phyloP scores from a whole-genome alignment of 1,140 invertebrate species.

The Drosophila mauritiana region DNA sequence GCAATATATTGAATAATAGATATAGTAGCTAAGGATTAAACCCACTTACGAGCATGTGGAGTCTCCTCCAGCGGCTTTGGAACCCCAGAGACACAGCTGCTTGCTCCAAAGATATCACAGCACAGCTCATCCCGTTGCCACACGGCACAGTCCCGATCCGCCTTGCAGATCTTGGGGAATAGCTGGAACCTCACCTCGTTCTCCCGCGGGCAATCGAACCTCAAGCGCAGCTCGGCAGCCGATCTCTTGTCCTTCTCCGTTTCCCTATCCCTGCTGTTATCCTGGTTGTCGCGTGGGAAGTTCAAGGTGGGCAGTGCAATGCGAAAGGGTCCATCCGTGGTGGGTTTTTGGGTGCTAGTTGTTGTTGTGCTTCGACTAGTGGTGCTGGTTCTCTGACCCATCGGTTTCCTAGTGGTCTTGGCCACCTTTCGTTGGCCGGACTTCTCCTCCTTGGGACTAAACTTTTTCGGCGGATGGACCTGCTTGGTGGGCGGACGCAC shows the following conservation, averaged over 20 bases:
- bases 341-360: slow-evolving; percentile 34
- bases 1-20: neutral
- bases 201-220: slow-evolving; percentile 86
- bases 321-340: slow-evolving; percentile 74
- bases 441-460: slow-evolving; percentile 84
- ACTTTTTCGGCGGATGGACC: slow-evolving; percentile 85
- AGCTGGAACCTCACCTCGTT: slow-evolving; percentile 85
- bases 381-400: slow-evolving; percentile 9
- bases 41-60: slow-evolving; percentile 86
- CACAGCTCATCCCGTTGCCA: slow-evolving; percentile 86
- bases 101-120: slow-evolving; percentile 85
- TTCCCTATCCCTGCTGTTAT: slow-evolving; percentile 41
- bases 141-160: slow-evolving; percentile 85
- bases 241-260: slow-evolving; percentile 73
- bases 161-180: slow-evolving; percentile 86
- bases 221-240: slow-evolving; percentile 50
- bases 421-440: slow-evolving; percentile 71
- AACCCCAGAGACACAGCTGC: slow-evolving; percentile 87
- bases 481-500: slow-evolving; percentile 57
- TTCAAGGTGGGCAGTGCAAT: slow-evolving; percentile 80
- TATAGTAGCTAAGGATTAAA: neutral
- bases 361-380: slow-evolving; percentile 38
- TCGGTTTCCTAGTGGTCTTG: slow-evolving; percentile 53
- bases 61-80: slow-evolving; percentile 86
- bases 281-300: slow-evolving; percentile 71